A percentile compares a stretch with the other conserved stretches of the same genome.
Conservation (phyloP, 2,888 invertebrate genomes). For the Sclerodermus sp. region DNA sequence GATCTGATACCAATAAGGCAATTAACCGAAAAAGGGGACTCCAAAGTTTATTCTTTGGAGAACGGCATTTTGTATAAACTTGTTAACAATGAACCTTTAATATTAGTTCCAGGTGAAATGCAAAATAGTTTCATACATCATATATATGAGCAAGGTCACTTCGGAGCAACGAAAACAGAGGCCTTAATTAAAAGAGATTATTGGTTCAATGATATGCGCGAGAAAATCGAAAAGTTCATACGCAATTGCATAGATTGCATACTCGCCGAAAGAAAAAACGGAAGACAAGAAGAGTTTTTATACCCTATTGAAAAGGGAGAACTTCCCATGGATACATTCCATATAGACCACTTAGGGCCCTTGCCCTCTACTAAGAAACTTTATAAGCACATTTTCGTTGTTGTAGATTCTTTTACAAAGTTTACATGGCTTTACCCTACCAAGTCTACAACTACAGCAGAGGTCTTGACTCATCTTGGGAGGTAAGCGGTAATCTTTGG, state of each 20-base stretch:
- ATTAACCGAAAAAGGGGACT: too few species aligned
- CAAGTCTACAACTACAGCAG: constrained; percentile 4
- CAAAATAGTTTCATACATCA: constrained; percentile 44
- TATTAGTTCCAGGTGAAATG: constrained; percentile 40
- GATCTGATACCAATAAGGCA: too few species aligned
- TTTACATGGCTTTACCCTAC: constrained; percentile 15
- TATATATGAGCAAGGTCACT: constrained; percentile 47
- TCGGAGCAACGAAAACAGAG: constrained; percentile 32
- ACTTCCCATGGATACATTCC: background rate
- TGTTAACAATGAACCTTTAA: background rate
- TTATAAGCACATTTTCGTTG: constrained; percentile 15
- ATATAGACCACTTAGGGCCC: constrained; percentile 22
- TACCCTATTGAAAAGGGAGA: background rate
- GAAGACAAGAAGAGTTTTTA: constrained; percentile 30
- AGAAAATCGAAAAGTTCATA: constrained; percentile 9
- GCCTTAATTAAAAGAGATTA: constrained; percentile 33
- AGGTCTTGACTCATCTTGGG: constrained; percentile 4
- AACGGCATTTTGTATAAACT: background rate
- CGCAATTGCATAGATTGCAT: constrained; percentile 15
- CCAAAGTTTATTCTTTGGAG: too few species aligned
- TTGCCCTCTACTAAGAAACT: constrained; percentile 32
- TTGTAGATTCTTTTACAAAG: constrained; percentile 25
- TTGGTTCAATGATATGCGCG: constrained; percentile 24
- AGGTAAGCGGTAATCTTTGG: constrained; percentile 10
- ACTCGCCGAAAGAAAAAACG: constrained; percentile 20